These are phyloP conservation scores for Holotrichia oblita DNA, from an alignment of 1,140 invertebrate genomes.

Conservation along the genomic window DNA sequence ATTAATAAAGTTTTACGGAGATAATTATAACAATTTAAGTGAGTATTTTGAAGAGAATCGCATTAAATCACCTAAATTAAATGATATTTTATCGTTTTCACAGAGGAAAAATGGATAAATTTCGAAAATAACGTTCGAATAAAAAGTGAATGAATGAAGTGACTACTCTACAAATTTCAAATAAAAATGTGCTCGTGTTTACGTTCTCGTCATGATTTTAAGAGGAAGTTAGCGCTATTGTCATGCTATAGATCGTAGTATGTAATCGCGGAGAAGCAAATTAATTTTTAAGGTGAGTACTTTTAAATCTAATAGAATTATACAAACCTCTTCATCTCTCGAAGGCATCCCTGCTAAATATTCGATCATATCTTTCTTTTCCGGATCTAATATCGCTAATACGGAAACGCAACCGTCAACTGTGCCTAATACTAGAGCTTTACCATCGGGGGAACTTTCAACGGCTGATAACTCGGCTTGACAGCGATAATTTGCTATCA, in stretches of 20 bases:
- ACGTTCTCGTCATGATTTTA: background rate
- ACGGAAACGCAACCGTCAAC: slow-evolving; percentile 94
- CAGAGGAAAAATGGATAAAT: background rate
- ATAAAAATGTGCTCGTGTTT: background rate
- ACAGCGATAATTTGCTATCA: slow-evolving; percentile 92
- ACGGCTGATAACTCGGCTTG: slow-evolving; percentile 91
- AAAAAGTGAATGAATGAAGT: slow-evolving; percentile 34
- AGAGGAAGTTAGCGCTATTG: background rate
- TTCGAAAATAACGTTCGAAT: background rate
- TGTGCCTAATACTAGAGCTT: slow-evolving; percentile 85
- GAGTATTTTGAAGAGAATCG: background rate
- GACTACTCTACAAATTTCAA: slow-evolving; percentile 6
- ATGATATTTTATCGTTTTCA: background rate
- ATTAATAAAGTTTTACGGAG: background rate
- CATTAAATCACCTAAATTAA: background rate
- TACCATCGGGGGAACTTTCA: slow-evolving; percentile 83
- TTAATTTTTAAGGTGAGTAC: background rate
- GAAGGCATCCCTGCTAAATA: slow-evolving; percentile 76
- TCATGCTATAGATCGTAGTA: background rate
- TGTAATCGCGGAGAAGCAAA: background rate
- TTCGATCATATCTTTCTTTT: slow-evolving; percentile 70
- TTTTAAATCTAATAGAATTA: background rate
- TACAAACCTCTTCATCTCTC: slow-evolving; percentile 71
- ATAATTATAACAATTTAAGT: background rate
- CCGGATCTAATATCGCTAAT: slow-evolving; percentile 88